These are phyloP conservation scores for Apotomis turbidana DNA, from an alignment of 2,888 invertebrate species.

Conservation along the genomic window DNA sequence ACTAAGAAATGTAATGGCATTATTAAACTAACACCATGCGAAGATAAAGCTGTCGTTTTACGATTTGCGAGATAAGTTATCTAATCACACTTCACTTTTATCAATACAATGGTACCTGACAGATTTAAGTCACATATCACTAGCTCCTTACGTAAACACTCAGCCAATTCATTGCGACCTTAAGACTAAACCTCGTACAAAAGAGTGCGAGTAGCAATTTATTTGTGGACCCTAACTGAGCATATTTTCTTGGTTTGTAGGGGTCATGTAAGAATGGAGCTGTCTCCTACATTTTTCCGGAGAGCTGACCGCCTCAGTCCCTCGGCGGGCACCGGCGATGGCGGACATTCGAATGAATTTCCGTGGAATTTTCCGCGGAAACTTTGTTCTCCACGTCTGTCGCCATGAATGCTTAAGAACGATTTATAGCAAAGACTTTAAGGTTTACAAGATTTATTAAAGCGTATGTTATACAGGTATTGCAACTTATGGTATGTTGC, in stretches of 20 bases:
- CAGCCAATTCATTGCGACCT: constrained; percentile 16
- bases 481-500: not conserved
- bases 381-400: constrained; percentile 54
- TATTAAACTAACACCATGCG: constrained; percentile 1
- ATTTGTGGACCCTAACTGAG: not conserved
- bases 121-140: constrained; percentile 40
- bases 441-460: constrained; percentile 25
- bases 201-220: constrained; percentile 3
- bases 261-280: constrained; percentile 18
- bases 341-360: constrained; percentile 53
- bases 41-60: constrained; percentile 31
- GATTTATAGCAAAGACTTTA: constrained; percentile 31
- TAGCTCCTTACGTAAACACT: constrained; percentile 32
- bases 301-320: constrained; percentile 50
- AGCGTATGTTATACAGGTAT: not conserved
- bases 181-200: not conserved
- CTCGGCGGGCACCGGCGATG: constrained; percentile 56
- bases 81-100: constrained; percentile 35
- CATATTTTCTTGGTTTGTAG: not conserved
- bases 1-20: constrained; percentile 21
- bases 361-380: constrained; percentile 53
- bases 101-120: constrained; percentile 38
- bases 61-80: constrained; percentile 40
- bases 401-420: constrained; percentile 21
- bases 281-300: constrained; percentile 8